Base-by-base conservation (phyloP, 2,113 vertebrate species). In the Telmatochromis sp. region DNA sequence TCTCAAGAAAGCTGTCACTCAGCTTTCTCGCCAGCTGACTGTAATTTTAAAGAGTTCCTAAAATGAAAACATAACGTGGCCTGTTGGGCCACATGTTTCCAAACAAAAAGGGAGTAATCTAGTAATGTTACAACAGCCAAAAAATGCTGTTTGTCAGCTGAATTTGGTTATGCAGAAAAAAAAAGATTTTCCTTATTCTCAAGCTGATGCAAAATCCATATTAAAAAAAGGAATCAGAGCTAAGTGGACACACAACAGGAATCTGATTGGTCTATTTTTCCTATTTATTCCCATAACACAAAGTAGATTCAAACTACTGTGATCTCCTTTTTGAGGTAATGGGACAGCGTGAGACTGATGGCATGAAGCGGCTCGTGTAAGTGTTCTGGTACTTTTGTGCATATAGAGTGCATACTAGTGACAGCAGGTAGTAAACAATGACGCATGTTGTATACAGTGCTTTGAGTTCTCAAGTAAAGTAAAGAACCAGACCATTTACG, bases 231-330 rank as follows among this genome's bases (percentile, higher is more conserved):
- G 9, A 65, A 12, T 35, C 7, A 35, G 3, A 35, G 31, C 17
- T 63, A 63, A 5, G 17, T 63, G 58, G 31, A 1, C 17, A 65
- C 31, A 65, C 3, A 15, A 35, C 0, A 65, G 31, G 17, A 35
- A n/a, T 35, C 58, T 63, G 6, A 35, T n/a, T 35, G 10, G 6
- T n/a, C 31, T n/a, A 35, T 65, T 65, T 65, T 11, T 0, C 6
- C 60, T 65, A 35, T 65, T 65, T 65, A 65, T 35, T 65, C 17
- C 60, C 31, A 12, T n/a, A 35, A 65, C 17, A 65, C 60, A 65
- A 65, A 35, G 9, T 12, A 2, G 60, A 65, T 35, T 3, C 60
- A 65, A 65, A 65, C 6, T 65, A 65, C 31, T n/a, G 58, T 63
- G 58, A 35, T 35, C 60, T 65, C 17, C 60, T 37, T 65, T 65